Evolutionary conservation across 2,113 vertebrate genomes (phyloP), one percentile per base, ranked within the genome.

Genomic region (Nibea coibor): DNA sequence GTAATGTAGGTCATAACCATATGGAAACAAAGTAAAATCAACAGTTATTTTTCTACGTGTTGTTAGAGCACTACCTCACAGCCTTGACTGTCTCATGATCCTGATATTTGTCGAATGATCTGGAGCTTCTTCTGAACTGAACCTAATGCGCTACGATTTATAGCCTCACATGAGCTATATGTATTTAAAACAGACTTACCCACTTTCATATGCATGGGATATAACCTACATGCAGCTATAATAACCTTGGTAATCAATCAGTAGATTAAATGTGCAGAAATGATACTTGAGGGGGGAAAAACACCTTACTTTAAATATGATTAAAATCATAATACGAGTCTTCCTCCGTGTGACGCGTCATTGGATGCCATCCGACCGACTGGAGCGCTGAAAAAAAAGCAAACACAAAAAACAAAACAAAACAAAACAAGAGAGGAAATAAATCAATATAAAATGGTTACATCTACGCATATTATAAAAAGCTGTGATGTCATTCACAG

Each of bases 401-500:
- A n/a, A 15, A 3, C 4, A 50, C 7, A 59, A 31, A 75, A 68
- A 58, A 1, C 0, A 58, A 1, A 48, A 24, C 14, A 19, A 72
- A 71, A 53, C 0, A 1, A 58, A 48, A 24, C 14, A 19, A 0
- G 0, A 42, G 17, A 22, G 47, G 0, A 61, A 54, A 26, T 4
- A 10, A 24, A 75, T 20, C 2, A 10, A 2, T 24, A 4, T 50
- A 50, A 58, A 69, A 70, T 50, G 9, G 22, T 22, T 8, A 22
- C 47, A 31, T 59, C 16, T 15, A 8, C 43, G 72, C 59, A 31
- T 50, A 48, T 62, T 81, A 16, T 80, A 10, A 26, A 20, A 70
- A 48, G 2, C 47, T 58, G 63, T 83, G 85, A 86, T 84, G 82
- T 81, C 56, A 87, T 84, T 86, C 64, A 54, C 76, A 51, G 66